Base-by-base conservation (phyloP, 2,113 vertebrate species). In the Oryzias melastigma region DNA sequence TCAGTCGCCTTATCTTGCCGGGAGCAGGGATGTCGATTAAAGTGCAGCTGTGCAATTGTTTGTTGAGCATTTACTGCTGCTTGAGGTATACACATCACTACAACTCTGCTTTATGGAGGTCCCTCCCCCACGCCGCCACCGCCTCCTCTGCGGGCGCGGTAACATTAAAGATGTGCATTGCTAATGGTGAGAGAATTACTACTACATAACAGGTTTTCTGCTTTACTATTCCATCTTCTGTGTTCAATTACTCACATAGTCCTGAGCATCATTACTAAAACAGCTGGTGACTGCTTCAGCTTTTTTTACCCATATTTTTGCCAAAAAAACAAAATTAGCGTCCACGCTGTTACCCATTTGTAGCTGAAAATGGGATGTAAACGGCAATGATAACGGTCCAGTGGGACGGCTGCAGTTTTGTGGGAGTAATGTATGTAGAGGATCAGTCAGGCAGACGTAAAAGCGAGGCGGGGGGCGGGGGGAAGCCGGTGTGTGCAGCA, bases 401-500 rank as follows among this genome's bases (percentile, higher is more conserved):
- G 52, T 22, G 73, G 68, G 80, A 73, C 62, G 46, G 66, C 20
- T 66, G 54, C 59, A 55, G 63, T 63, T 61, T 22, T 65, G 63
- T 67, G 54, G 63, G 60, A 44, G 57, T 80, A 82, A 81, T 85
- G 35, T 69, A 83, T 81, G 80, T 73, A 80, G 75, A 60, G 54
- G 71, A 78, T 81, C 77, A 76, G 68, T 56, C 46, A 75, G 61
- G 46, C 61, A 68, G 64, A 73, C 69, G 58, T 22, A 27, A 60
- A 73, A 68, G 65, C 48, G 19, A 58, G 67, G 72, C 19, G 29
- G 63, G 75, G 71, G 71, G 59, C n/a, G n/a, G n/a, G n/a, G n/a
- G n/a, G 62, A 52, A 53, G 71, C 53, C 46, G 8, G 16, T 51
- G 20, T 65, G 58, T 57, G 68, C 46, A 49, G 71, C 52, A 53